phyloP scores from a whole-genome alignment of 2,888 invertebrate species.

The Cistogaster globosa region DNA sequence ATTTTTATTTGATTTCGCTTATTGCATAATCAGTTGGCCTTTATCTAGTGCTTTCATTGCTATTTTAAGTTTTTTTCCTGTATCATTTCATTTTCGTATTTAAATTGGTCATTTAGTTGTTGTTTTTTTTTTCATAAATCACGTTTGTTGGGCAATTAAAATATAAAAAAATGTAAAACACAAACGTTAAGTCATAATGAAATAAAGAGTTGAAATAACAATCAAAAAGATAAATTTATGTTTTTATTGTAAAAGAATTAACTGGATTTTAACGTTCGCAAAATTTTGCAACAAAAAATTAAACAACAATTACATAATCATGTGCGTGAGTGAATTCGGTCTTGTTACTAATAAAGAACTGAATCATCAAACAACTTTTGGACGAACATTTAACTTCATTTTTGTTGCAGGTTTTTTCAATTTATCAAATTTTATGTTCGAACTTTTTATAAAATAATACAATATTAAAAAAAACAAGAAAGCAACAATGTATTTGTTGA shows the following conservation, averaged over 20 bases:
- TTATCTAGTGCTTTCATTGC: neutral
- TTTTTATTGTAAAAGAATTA: neutral
- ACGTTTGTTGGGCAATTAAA: slow-evolving; percentile 56
- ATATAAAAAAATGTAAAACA: neutral
- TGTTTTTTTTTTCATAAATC: slow-evolving; percentile 32
- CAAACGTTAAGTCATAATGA: slow-evolving; percentile 2
- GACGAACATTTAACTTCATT: neutral
- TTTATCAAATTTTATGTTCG: neutral
- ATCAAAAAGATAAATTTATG: neutral
- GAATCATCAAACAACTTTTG: neutral
- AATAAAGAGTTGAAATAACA: neutral
- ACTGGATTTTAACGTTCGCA: neutral
- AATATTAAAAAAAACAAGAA: neutral
- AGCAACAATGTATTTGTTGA: no score
- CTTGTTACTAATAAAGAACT: neutral
- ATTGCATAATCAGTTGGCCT: slow-evolving; percentile 20
- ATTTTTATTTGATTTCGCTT: neutral
- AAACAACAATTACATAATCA: neutral
- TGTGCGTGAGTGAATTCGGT: neutral
- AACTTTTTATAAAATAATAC: neutral
- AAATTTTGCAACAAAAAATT: neutral
- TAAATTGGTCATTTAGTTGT: slow-evolving; percentile 49
- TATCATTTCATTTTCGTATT: neutral
- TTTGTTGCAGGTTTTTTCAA: neutral
- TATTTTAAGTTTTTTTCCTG: neutral